Base-by-base conservation (phyloP, 1,140 invertebrate species). In the Hormaphis cornu region DNA sequence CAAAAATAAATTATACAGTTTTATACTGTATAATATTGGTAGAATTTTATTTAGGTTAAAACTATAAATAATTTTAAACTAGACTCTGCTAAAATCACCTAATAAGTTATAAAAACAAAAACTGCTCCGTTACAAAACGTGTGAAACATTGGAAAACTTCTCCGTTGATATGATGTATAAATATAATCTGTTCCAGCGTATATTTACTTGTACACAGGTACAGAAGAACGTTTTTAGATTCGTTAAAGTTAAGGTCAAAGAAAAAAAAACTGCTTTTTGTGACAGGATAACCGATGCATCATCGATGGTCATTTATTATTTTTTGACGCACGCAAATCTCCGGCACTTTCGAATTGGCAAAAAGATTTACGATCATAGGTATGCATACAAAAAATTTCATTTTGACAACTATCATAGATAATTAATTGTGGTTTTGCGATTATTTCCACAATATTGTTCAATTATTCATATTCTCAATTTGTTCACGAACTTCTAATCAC, bases 281-380 rank as follows among this genome's bases (percentile, higher is more conserved):
- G 58, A 46, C 58, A 63, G 58, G 40, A 63, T 63, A 63, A 46
- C 58, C 26, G 58, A 63, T 46, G 40, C 24, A 63, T 16, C 40
- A 18, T 40, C 4, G 26, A 6, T 2, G 30, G 58, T 63, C n/a
- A 63, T 63, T 46, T 63, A 63, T 63, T 63, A 63, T 63, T 44
- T 63, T 63, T 30, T 44, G 58, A 63, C 58, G 46, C 33, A 63
- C 58, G 24, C 24, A 63, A 63, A 63, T 63, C 40, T 46, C 30
- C 10, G 42, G 12, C 18, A 42, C n/a, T 12, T 46, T 46, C 16
- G 46, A 30, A 63, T 63, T 40, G 22, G 22, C 58, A 46, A 63
- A 63, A 63, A 63, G 40, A 63, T 63, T 63, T 63, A 63, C 26
- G 58, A 46, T 63, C 30, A 18, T 42, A 44, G n/a, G n/a, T n/a